phyloP scores from a whole-genome alignment of 2,113 vertebrate genomes.

The Antigone vipio region DNA sequence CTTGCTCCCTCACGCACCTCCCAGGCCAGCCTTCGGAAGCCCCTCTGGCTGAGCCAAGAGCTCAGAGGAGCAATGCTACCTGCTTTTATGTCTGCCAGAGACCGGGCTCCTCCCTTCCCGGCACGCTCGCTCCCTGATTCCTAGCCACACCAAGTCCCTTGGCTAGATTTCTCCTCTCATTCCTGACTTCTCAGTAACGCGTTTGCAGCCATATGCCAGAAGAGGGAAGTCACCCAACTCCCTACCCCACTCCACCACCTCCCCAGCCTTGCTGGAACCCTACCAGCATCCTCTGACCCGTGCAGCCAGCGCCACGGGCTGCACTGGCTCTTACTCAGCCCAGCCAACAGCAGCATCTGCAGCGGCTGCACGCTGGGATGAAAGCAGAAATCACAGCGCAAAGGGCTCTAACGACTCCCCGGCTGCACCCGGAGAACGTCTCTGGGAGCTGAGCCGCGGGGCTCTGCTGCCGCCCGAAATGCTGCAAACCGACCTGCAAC shows the following conservation, averaged over 20 bases:
- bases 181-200: not conserved
- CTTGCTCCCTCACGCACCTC: not conserved
- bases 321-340: not conserved
- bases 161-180: not conserved
- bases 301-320: not conserved
- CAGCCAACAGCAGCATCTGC: not conserved
- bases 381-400: not conserved
- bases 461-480: not conserved
- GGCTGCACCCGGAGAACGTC: accelerated
- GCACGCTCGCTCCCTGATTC: not conserved
- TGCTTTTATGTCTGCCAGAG: not conserved
- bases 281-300: not conserved
- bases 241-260: accelerated
- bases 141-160: not conserved
- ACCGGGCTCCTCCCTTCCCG: not conserved
- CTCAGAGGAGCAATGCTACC: not conserved
- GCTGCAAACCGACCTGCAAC: not conserved
- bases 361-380: accelerated
- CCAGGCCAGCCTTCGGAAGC: not conserved
- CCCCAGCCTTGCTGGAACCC: too few species aligned
- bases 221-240: not conserved
- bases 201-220: not conserved
- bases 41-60: not conserved
- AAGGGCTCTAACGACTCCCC: accelerated
- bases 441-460: not conserved